phyloP scores from a whole-genome alignment of 1,140 invertebrate genomes.

The Drosophila nasuta region DNA sequence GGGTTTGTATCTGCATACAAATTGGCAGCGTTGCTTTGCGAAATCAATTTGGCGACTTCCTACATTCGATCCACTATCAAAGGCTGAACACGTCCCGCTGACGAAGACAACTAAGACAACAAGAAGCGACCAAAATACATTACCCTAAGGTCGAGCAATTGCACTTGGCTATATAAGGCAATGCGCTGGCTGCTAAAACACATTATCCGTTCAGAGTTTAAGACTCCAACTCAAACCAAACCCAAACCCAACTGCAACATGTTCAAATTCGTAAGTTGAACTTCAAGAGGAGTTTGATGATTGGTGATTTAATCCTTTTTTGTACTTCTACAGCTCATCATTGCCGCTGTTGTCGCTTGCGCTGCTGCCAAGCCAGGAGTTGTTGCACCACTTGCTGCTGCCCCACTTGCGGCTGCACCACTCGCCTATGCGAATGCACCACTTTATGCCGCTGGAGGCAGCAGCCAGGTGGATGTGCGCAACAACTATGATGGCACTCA shows the following conservation, averaged over 20 bases:
- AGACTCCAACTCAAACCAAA: slow-evolving; percentile 8
- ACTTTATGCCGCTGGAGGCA: slow-evolving; percentile 76
- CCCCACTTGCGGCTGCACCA: slow-evolving; percentile 55
- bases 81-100: slow-evolving; percentile 52
- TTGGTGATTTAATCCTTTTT: neutral
- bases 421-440: slow-evolving; percentile 82
- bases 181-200: slow-evolving; percentile 14
- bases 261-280: slow-evolving; percentile 80
- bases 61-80: slow-evolving; percentile 42
- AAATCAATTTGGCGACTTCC: slow-evolving; percentile 33
- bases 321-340: slow-evolving; percentile 46
- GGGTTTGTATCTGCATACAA: slow-evolving; percentile 62
- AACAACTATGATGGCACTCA: slow-evolving; percentile 78
- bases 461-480: slow-evolving; percentile 78
- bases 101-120: neutral
- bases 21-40: slow-evolving; percentile 50
- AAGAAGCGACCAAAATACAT: slow-evolving; percentile 58
- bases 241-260: slow-evolving; percentile 57
- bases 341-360: slow-evolving; percentile 73
- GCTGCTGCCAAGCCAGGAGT: slow-evolving; percentile 68
- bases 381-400: slow-evolving; percentile 77
- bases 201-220: slow-evolving; percentile 65
- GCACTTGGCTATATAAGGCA: slow-evolving; percentile 65
- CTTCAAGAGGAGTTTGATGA: neutral
- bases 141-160: slow-evolving; percentile 46